Evolutionary conservation across 2,888 invertebrate genomes (phyloP), one percentile per base, ranked within the genome.

Genomic region (Conomelus anceps): DNA sequence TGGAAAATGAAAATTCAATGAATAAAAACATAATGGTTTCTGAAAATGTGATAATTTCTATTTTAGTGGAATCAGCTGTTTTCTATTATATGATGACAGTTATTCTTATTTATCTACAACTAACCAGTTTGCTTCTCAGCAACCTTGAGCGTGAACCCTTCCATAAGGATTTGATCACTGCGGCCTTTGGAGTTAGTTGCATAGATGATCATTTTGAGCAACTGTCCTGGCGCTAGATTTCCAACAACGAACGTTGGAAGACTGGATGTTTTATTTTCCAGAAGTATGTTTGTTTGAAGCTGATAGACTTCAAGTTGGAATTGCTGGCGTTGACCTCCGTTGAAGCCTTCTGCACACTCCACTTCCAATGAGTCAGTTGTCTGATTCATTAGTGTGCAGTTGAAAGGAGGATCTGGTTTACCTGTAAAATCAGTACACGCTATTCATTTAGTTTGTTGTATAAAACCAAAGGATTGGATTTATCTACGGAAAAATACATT

Each of bases 121-220:
- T 94, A 94, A 96, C 96, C 96, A 93, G 96, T 96, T 94, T 96
- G 96, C 93, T 96, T 96, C 93, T 96, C 96, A 88, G 96, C 96
- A 89, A 95, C 94, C 93, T 96, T 96, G 85, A 96, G 94, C 63
- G 96, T 97, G 93, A 95, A 96, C 85, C 96, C 96, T 92, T 96
- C 96, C 20, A 96, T 93, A 89, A 94, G 93, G 22, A 96, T 95
- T 0, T 95, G 93, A 90, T 97, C 97, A 91, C 98, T 98, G 91
- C 96, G 94, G 22, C 98, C 98, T 92, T 97, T 96, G 7, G 96
- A 95, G 93, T 98, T 98, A 90, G 96, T 95, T 0, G 98, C 96
- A 93, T 97, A 98, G 90, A 98, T 95, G 89, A 96, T 94, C 93
- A 98, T 96, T 92, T 96, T 96, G 91, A 98, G 95, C 22, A 96